These are phyloP conservation scores for Thinocorus orbignyianus DNA, from an alignment of 2,113 vertebrate genomes.

Conservation along the genomic window DNA sequence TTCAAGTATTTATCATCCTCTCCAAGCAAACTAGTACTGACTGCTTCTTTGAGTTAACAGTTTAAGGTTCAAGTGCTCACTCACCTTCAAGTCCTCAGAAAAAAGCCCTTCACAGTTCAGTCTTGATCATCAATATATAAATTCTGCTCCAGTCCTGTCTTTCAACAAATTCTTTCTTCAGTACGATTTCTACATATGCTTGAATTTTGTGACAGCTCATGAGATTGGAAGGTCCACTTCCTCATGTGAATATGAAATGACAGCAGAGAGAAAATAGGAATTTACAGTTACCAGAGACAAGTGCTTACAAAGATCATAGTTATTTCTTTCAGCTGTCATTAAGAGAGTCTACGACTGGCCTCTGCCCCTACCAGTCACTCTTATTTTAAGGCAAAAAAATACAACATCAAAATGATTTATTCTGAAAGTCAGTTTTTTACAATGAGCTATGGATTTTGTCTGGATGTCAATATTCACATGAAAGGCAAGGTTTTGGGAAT, in stretches of 20 bases:
- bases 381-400: neutral
- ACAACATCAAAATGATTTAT: neutral
- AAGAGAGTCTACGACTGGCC: neutral
- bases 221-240: neutral
- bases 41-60: neutral
- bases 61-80: neutral
- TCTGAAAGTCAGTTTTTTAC: neutral
- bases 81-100: neutral
- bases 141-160: neutral
- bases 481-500: neutral
- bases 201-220: neutral
- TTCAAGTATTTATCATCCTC: neutral
- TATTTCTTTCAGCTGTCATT: neutral
- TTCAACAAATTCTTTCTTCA: neutral
- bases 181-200: neutral
- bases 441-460: neutral
- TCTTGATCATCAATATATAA: neutral
- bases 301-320: fast-evolving
- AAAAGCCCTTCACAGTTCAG: neutral
- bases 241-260: neutral
- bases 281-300: neutral
- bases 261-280: neutral
- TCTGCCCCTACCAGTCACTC: neutral
- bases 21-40: neutral
- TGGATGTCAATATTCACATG: neutral